Percentiles rank a stretch among this genome's conserved stretches.
Evolutionary conservation across 2,888 invertebrate genomes (phyloP).

Genomic region (Sarcophaga subvicina): DNA sequence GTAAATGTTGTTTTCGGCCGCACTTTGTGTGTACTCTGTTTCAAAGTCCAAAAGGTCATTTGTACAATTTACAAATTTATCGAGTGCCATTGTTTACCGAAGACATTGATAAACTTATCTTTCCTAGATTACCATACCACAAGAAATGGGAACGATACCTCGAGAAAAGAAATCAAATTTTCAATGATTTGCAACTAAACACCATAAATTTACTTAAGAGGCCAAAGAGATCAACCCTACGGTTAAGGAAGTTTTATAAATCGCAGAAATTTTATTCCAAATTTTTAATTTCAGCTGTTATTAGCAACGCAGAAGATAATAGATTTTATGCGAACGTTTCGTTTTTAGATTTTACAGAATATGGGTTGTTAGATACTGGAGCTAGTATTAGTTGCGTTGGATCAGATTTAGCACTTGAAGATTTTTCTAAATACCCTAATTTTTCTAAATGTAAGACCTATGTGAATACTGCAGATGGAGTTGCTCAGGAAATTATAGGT

Average conservation of each 20-base stretch:
- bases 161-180: constrained; percentile 5
- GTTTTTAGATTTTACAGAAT: constrained; percentile 26
- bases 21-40: too few species aligned
- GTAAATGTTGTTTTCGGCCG: too few species aligned
- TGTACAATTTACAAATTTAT: too few species aligned
- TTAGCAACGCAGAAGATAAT: background rate
- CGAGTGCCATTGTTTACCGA: too few species aligned
- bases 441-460: constrained; percentile 13
- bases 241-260: background rate
- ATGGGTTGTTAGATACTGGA: constrained; percentile 20
- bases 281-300: constrained; percentile 13
- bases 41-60: too few species aligned
- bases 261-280: background rate
- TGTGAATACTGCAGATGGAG: constrained; percentile 31
- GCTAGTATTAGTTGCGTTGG: background rate
- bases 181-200: background rate
- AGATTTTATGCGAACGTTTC: constrained; percentile 27
- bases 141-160: background rate
- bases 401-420: background rate
- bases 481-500: constrained; percentile 3
- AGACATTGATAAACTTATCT: too few species aligned
- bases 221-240: constrained; percentile 10
- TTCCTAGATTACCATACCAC: background rate
- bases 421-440: constrained; percentile 27
- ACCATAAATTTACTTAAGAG: background rate